Percentiles rank a stretch among this genome's conserved stretches.
These are phyloP conservation scores for Haliaeetus vocifer DNA, from an alignment of 2,797 vertebrate genomes.

Conservation along the genomic window DNA sequence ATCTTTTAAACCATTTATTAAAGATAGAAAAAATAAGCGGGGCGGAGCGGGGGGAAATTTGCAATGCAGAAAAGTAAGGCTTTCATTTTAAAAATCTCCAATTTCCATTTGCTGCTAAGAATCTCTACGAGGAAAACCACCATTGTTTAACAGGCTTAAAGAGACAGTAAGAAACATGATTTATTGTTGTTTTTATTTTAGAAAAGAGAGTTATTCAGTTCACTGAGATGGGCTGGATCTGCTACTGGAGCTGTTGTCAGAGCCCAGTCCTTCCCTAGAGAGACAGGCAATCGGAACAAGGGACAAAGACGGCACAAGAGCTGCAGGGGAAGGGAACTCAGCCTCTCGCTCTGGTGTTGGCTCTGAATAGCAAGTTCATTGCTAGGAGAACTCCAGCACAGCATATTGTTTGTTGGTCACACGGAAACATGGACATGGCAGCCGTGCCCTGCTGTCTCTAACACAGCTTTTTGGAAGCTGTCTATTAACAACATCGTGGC, in stretches of 20 bases:
- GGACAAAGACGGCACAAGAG: not conserved
- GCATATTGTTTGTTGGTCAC: not conserved
- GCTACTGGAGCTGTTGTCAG: not conserved
- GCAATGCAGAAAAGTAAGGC: not conserved
- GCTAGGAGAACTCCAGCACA: not conserved
- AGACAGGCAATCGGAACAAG: not conserved
- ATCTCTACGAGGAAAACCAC: not conserved
- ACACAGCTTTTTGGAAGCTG: not conserved
- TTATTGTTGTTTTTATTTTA: not conserved
- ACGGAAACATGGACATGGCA: not conserved
- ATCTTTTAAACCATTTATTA: not conserved
- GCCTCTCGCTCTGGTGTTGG: not conserved
- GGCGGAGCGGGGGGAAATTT: fast-evolving
- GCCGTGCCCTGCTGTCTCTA: not conserved
- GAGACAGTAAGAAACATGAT: not conserved
- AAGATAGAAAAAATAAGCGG: not conserved
- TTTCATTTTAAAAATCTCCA: not conserved
- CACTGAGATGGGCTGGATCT: not conserved
- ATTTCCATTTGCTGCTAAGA: not conserved
- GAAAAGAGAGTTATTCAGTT: not conserved
- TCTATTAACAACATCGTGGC: not conserved
- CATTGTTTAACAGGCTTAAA: not conserved
- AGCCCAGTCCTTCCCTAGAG: not conserved
- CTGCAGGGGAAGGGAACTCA: not conserved
- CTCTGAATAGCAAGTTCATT: not conserved